Evolutionary conservation across 2,888 invertebrate genomes (phyloP).

Genomic region (Harpalus rubripes): DNA sequence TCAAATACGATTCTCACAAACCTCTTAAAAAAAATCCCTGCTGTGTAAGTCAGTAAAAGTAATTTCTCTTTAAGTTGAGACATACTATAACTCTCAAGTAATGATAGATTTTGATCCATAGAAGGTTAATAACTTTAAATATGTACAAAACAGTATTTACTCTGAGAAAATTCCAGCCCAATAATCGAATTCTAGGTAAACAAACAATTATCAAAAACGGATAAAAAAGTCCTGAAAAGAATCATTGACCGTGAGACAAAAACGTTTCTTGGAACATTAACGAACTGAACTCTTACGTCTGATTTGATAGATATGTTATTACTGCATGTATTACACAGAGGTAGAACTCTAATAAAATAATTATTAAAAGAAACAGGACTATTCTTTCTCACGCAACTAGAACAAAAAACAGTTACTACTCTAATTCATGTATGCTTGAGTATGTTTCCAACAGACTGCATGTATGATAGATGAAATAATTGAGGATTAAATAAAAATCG

Average conservation of each 20-base stretch:
- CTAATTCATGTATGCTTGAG: slow-evolving; percentile 55
- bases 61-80: no score
- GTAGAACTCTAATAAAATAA: slow-evolving; percentile 64
- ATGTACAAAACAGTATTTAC: no score
- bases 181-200: slow-evolving; percentile 46
- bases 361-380: slow-evolving; percentile 62
- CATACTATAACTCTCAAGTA: no score
- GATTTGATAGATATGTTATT: slow-evolving; percentile 66
- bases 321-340: slow-evolving; percentile 56
- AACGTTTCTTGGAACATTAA: slow-evolving; percentile 55
- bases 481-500: no score
- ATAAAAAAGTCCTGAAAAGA: slow-evolving; percentile 53
- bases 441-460: slow-evolving; percentile 5
- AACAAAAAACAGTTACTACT: slow-evolving; percentile 62
- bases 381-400: slow-evolving; percentile 62
- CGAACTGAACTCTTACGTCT: slow-evolving; percentile 45
- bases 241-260: slow-evolving; percentile 59
- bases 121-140: no score
- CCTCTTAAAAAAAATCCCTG: no score
- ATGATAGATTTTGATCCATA: no score
- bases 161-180: neutral
- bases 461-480: no score
- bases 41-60: no score
- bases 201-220: slow-evolving; percentile 51
- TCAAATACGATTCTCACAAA: no score